These are phyloP conservation scores for Sigmodon hispidus DNA, from an alignment of 2,113 vertebrate genomes.

Conservation along the genomic window DNA sequence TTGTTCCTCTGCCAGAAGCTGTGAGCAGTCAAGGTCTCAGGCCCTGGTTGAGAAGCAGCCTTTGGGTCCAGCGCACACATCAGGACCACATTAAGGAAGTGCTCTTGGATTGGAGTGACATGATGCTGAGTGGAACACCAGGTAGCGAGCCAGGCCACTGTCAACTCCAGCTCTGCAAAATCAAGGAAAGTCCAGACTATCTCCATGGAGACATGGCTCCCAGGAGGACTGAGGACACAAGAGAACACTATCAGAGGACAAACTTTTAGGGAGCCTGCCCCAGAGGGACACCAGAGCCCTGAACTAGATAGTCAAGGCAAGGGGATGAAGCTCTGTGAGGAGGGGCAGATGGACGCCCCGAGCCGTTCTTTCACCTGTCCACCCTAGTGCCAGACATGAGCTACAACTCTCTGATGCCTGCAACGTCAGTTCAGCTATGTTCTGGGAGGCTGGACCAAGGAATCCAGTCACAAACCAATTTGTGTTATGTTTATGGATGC, in stretches of 20 bases:
- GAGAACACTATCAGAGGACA: neutral
- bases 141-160: neutral
- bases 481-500: neutral
- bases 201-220: neutral
- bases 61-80: neutral
- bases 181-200: neutral
- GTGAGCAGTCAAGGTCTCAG: neutral
- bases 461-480: neutral
- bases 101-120: neutral
- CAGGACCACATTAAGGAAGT: neutral
- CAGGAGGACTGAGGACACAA: neutral
- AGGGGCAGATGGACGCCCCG: neutral
- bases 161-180: neutral
- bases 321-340: neutral
- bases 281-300: neutral
- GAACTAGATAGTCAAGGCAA: neutral
- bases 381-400: neutral
- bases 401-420: neutral
- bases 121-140: neutral
- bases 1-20: neutral
- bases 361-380: neutral
- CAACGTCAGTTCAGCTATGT: neutral
- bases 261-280: neutral
- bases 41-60: neutral
- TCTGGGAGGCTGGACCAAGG: neutral